phyloP scores from a whole-genome alignment of 2,113 vertebrate genomes.

The Xenotilapia flavipinnis region DNA sequence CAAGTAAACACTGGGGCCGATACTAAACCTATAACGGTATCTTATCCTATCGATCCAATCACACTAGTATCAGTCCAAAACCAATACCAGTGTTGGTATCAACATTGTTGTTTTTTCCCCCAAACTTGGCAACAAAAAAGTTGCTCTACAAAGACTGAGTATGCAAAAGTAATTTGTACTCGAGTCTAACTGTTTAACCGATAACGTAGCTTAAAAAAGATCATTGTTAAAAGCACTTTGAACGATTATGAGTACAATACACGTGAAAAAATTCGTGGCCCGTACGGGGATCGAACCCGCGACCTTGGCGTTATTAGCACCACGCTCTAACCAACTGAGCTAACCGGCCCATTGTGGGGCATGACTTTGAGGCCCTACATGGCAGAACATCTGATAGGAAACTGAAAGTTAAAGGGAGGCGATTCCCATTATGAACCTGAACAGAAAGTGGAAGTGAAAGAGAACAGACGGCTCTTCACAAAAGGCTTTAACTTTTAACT shows the following conservation, averaged over 20 bases:
- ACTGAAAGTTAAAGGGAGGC: not conserved
- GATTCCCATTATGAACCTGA: not conserved
- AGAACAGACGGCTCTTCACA: not conserved
- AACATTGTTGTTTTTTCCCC: not conserved
- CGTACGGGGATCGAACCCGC: slow-evolving; percentile 71
- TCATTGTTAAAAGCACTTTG: not conserved
- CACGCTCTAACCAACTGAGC: slow-evolving; percentile 75
- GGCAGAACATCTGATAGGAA: rapidly evolving
- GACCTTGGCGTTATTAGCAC: slow-evolving; percentile 75
- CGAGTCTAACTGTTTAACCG: not conserved
- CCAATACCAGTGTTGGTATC: not conserved
- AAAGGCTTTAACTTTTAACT: not conserved
- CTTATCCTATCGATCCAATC: not conserved
- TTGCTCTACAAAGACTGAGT: not conserved
- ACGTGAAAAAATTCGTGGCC: not conserved
- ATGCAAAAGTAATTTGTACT: not conserved
- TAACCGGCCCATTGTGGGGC: not conserved
- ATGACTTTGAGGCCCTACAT: rapidly evolving
- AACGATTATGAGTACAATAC: not conserved
- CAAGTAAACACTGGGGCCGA: not conserved
- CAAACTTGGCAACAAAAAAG: not conserved
- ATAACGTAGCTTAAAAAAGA: rapidly evolving
- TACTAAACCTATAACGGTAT: not conserved
- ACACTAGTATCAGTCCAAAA: not conserved
- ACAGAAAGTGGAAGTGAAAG: not conserved